Conservation (phyloP, 2,113 vertebrate genomes). For the Okapia johnstoni region DNA sequence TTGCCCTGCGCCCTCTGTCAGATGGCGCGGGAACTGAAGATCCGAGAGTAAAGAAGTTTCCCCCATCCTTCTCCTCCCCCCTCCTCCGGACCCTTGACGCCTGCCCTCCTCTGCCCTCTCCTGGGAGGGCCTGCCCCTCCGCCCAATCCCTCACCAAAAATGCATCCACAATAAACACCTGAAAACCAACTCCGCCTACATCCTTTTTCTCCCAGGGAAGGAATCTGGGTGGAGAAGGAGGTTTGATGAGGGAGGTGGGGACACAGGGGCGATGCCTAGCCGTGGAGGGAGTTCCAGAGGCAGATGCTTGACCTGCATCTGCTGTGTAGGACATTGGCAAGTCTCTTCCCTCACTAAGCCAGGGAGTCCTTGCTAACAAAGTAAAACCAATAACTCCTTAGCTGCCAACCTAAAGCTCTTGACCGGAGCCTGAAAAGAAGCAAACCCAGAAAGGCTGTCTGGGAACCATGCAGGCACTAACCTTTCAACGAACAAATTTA, state of each 20-base stretch:
- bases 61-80: not conserved
- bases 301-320: too few relatives aligned
- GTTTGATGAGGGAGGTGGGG: not conserved
- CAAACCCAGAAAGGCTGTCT: not conserved
- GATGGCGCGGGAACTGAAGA: constrained; percentile 77
- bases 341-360: not conserved
- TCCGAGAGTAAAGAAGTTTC: constrained; percentile 45
- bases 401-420: not conserved
- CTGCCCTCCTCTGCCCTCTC: not conserved
- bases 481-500: not conserved
- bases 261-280: not conserved
- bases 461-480: not conserved
- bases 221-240: constrained; percentile 49
- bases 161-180: constrained; percentile 63
- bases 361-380: not conserved
- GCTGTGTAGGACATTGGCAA: not conserved
- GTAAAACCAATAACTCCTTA: not conserved
- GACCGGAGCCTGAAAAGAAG: not conserved
- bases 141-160: not conserved
- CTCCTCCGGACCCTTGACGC: accelerated
- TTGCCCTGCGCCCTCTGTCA: constrained; percentile 74
- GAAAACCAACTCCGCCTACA: constrained; percentile 51
- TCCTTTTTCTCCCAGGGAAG: not conserved
- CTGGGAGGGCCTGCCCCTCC: not conserved
- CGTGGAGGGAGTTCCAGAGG: not conserved